phyloP scores from a whole-genome alignment of 2,113 vertebrate genomes.

The Vulpes vulpes region DNA sequence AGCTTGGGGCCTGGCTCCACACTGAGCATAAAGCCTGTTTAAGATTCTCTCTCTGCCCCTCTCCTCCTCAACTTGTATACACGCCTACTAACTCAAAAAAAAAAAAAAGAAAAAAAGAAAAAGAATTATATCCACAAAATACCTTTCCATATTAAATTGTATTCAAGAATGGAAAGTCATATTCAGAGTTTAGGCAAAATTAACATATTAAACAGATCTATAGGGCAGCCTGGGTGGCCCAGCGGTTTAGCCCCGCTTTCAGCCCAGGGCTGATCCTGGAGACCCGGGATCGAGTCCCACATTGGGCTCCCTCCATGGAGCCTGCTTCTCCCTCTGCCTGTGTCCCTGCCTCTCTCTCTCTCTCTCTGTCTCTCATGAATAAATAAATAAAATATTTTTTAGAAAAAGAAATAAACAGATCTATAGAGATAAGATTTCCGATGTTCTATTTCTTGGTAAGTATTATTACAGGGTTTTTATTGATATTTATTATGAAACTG shows the following conservation, averaged over 20 bases:
- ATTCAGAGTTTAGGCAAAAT: constrained; percentile 45
- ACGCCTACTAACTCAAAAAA: too few relatives aligned
- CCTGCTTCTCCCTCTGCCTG: too few relatives aligned
- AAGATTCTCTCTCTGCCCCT: background rate
- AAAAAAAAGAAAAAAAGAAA: background rate
- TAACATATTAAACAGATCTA: constrained; percentile 19
- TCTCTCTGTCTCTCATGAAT: too few relatives aligned
- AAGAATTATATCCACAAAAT: background rate
- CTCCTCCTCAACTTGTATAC: background rate
- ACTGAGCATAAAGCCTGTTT: background rate
- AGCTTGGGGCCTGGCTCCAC: background rate
- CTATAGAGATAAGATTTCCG: background rate
- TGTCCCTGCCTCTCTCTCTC: too few relatives aligned
- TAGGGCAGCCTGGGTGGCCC: too few relatives aligned
- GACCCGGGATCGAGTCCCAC: too few relatives aligned
- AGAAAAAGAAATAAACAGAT: background rate
- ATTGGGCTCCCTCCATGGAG: too few relatives aligned
- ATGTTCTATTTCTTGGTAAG: background rate
- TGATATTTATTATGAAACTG: background rate
- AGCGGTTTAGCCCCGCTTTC: too few relatives aligned
- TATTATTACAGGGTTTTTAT: background rate
- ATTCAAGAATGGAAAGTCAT: constrained; percentile 39
- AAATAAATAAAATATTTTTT: too few relatives aligned
- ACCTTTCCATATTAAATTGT: background rate
- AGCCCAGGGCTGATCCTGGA: too few relatives aligned